Conservation (phyloP, 92 coral and sea anemone genomes). For the Phenganax marumi region DNA sequence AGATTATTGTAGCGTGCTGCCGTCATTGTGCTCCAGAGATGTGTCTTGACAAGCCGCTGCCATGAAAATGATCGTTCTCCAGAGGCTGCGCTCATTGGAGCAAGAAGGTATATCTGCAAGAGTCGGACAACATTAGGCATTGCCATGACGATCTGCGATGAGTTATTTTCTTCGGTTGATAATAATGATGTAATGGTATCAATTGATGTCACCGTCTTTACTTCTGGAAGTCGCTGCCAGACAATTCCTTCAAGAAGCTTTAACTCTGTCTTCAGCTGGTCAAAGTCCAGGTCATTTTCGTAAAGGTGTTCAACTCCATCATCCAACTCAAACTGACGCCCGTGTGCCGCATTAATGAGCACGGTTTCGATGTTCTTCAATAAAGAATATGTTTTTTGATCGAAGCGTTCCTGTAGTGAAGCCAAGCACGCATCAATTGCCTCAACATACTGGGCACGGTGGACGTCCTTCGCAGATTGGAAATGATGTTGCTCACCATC, state of each 20-base stretch:
- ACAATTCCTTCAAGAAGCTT: slow-evolving; percentile 9
- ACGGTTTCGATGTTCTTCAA: not conserved
- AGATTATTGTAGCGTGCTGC: not conserved
- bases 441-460: slow-evolving; percentile 10
- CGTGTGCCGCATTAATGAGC: not conserved
- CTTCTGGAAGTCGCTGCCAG: slow-evolving; percentile 18
- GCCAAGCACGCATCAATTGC: slow-evolving; percentile 16
- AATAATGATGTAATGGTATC: not conserved
- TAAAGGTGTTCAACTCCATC: not conserved
- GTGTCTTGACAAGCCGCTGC: slow-evolving; percentile 1
- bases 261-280: slow-evolving; percentile 1
- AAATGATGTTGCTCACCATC: not conserved
- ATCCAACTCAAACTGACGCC: not conserved
- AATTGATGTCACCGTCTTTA: slow-evolving; percentile 11
- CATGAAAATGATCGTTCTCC: no score
- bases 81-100: no score
- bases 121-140: not conserved
- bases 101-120: not conserved
- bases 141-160: slow-evolving; percentile 11
- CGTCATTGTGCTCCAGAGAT: slow-evolving; percentile 6
- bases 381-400: slow-evolving; percentile 4
- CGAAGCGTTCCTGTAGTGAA: slow-evolving; percentile 5
- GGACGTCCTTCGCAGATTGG: not conserved
- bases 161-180: not conserved
- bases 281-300: not conserved